Evolutionary conservation across 92 coral and sea anemone species (phyloP), one percentile per base, ranked within the genome.

Genomic region (Muricea muricata): DNA sequence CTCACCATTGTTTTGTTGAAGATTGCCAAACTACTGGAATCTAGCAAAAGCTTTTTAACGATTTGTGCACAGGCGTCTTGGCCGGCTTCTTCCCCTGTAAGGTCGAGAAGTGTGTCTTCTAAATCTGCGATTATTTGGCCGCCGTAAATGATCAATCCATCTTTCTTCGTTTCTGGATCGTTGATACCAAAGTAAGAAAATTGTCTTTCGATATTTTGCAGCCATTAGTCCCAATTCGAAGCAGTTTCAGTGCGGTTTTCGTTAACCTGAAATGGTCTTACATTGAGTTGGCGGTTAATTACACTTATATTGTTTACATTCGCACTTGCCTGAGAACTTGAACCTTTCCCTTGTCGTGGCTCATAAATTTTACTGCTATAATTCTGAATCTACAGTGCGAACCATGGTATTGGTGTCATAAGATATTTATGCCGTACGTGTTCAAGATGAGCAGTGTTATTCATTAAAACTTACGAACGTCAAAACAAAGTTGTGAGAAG

Each of bases 21-120:
- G 74, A 69, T 90, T 70, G 31, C 93, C 89, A 24, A 91, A n/a
- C n/a, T n/a, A 84, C 55, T 84, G 89, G 76, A 91, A 90, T 82
- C 88, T 15, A 8, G 93, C 86, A 66, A 65, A 87, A 75, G 81
- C 93, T 58, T 90, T 90, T 74, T 89, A 34, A 40, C n/a, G n/a
- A n/a, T n/a, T n/a, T n/a, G n/a, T n/a, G n/a, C n/a, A n/a, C n/a
- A n/a, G n/a, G n/a, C n/a, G n/a, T n/a, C n/a, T n/a, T n/a, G n/a
- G n/a, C n/a, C n/a, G n/a, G n/a, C n/a, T n/a, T n/a, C n/a, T n/a
- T n/a, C n/a, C n/a, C n/a, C n/a, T n/a, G n/a, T n/a, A n/a, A n/a
- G n/a, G n/a, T 68, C 79, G 40, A 75, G 79, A 48, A 52, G 80
- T 18, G 55, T 70, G 15, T 83, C 52, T 47, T 83, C 87, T 2